Evolutionary conservation across 2,888 invertebrate genomes (phyloP).

Genomic region (Maniola hyperantus): DNA sequence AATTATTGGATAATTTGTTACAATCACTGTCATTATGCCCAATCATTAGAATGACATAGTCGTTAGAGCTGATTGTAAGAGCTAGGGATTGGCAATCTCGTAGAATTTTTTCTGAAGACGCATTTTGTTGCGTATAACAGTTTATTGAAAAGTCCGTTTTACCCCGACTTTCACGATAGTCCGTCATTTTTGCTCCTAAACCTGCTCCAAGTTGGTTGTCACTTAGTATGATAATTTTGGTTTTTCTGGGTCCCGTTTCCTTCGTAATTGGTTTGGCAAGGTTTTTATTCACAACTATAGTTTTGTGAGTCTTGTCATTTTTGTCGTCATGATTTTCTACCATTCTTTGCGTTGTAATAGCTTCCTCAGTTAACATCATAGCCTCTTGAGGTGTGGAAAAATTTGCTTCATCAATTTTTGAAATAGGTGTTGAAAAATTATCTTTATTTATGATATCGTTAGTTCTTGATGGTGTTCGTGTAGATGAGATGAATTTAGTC

Average conservation of each 20-base stretch:
- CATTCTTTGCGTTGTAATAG: no score
- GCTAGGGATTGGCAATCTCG: background rate
- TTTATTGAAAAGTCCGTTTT: background rate
- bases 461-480: no score
- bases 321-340: background rate
- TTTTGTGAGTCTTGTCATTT: background rate
- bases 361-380: no score
- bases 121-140: background rate
- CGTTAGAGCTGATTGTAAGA: background rate
- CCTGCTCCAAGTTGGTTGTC: background rate
- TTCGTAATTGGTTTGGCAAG: no score
- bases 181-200: constrained; percentile 1
- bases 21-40: constrained; percentile 4
- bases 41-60: background rate
- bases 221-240: background rate
- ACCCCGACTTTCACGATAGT: background rate
- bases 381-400: no score
- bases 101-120: background rate
- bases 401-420: no score
- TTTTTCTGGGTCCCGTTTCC: no score
- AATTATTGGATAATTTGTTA: background rate
- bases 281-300: no score
- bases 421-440: no score
- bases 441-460: no score
- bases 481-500: no score